Evolutionary conservation across 2,888 invertebrate genomes (phyloP).

Genomic region (Trichopria drosophilae): DNA sequence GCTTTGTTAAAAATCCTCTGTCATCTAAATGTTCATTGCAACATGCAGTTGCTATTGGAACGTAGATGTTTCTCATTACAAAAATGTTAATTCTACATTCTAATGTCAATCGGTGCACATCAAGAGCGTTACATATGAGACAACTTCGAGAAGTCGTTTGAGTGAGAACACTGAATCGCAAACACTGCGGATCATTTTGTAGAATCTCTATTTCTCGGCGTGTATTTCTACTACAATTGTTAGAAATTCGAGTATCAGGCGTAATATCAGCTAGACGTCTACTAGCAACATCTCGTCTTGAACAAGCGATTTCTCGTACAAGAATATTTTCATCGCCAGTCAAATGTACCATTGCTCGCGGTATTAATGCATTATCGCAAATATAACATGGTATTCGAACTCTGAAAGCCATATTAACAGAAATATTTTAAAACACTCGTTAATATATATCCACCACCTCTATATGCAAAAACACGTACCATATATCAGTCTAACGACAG

Average conservation of each 20-base stretch:
- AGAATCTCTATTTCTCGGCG: slow-evolving; percentile 5
- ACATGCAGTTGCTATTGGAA: background rate
- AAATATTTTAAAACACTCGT: too few species aligned
- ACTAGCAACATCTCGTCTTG: slow-evolving; percentile 3
- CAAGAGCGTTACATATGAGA: background rate
- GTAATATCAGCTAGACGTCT: slow-evolving; percentile 7
- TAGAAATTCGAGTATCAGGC: slow-evolving; percentile 6
- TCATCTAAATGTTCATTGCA: background rate
- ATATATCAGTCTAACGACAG: too few species aligned
- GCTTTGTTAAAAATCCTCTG: background rate
- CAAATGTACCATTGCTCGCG: slow-evolving; percentile 3
- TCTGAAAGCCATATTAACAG: too few species aligned
- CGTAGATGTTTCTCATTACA: background rate
- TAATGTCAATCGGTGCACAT: background rate
- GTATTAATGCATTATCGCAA: slow-evolving; percentile 9
- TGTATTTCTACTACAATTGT: slow-evolving; percentile 5
- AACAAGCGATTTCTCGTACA: too few species aligned
- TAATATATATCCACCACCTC: too few species aligned
- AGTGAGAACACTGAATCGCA: background rate
- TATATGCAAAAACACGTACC: too few species aligned
- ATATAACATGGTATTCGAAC: too few species aligned
- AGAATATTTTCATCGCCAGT: slow-evolving; percentile 4
- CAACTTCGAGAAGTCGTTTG: slow-evolving; percentile 5
- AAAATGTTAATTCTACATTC: background rate
- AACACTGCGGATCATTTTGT: slow-evolving; percentile 6